Evolutionary conservation across 2,113 vertebrate genomes (phyloP).

Genomic region (Malurus melanocephalus): DNA sequence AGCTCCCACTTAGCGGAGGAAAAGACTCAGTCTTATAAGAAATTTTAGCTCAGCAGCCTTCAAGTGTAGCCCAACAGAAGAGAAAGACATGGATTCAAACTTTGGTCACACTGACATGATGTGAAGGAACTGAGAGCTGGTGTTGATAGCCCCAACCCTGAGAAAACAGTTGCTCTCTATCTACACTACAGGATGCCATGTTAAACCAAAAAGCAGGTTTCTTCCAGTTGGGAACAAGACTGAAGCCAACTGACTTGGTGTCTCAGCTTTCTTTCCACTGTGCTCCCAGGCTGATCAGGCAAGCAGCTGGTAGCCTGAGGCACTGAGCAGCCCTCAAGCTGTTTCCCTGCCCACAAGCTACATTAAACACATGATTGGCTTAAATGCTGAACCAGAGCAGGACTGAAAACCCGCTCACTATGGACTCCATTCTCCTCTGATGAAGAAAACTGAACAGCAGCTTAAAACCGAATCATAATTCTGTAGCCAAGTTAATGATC

Average conservation of each 20-base stretch:
- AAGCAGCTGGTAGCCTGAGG: conserved; percentile 20
- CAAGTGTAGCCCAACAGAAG: neutral
- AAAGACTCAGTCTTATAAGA: neutral
- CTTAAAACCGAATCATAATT: neutral
- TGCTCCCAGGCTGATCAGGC: neutral
- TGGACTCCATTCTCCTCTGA: neutral
- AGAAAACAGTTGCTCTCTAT: neutral
- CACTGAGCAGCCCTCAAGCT: neutral
- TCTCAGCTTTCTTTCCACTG: neutral
- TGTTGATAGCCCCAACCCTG: neutral
- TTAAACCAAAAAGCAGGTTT: neutral
- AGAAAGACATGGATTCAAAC: neutral
- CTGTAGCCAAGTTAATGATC: neutral
- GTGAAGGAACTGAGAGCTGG: neutral
- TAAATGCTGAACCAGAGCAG: neutral
- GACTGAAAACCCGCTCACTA: neutral
- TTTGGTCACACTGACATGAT: neutral
- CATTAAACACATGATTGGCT: neutral
- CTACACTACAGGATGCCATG: neutral
- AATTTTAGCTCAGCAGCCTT: neutral
- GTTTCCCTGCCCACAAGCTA: neutral
- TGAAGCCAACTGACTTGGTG: neutral
- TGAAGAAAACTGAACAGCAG: neutral
- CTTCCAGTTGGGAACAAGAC: neutral
- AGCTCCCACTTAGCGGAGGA: neutral